Evolutionary conservation across 2,113 vertebrate genomes (phyloP).

Genomic region (Nothocercus nigrocapillus): DNA sequence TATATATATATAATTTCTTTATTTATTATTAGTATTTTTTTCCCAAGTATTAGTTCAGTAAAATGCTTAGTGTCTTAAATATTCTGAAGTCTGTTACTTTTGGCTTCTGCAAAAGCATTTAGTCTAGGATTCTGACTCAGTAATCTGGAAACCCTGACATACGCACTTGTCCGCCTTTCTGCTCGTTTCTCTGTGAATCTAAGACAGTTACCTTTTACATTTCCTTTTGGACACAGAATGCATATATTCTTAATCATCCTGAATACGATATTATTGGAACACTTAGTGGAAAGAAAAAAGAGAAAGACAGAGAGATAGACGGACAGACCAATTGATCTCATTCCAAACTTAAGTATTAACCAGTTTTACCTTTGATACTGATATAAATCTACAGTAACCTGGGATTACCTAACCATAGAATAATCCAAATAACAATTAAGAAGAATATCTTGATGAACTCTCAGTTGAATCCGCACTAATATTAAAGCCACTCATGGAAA

Average conservation of each 20-base stretch:
- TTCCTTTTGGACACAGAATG: not conserved
- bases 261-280: not conserved
- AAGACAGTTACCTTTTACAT: not conserved
- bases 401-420: not conserved
- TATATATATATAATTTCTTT: not conserved
- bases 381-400: not conserved
- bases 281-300: not conserved
- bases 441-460: slow-evolving; percentile 1
- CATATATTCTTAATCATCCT: not conserved
- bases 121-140: not conserved
- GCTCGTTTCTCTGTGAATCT: not conserved
- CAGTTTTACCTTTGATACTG: not conserved
- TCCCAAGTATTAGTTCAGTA: not conserved
- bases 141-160: not conserved
- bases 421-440: not conserved
- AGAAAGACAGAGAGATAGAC: not conserved
- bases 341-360: not conserved
- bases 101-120: not conserved
- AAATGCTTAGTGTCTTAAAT: not conserved
- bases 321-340: not conserved
- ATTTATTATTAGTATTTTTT: not conserved
- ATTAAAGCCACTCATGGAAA: slow-evolving; percentile 27
- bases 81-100: accelerated
- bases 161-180: accelerated
- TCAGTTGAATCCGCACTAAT: slow-evolving; percentile 45